phyloP scores from a whole-genome alignment of 1,140 invertebrate genomes.

The Drosophila nannoptera region DNA sequence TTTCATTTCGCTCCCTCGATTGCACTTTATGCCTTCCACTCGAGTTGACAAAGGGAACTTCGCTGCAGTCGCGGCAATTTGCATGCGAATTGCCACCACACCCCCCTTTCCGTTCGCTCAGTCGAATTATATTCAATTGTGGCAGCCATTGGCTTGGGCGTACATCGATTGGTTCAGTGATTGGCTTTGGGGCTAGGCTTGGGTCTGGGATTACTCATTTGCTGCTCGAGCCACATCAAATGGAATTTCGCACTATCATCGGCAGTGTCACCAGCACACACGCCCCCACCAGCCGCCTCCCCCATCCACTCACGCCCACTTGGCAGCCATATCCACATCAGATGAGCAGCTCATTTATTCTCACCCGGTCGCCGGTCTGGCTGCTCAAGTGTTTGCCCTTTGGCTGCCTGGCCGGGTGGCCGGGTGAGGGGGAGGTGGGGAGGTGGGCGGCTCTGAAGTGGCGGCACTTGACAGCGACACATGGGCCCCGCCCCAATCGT shows the following conservation, averaged over 20 bases:
- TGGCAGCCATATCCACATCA: background rate
- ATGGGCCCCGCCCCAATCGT: background rate
- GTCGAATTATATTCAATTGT: constrained; percentile 70
- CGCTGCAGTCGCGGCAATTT: constrained; percentile 44
- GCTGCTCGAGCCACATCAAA: constrained; percentile 36
- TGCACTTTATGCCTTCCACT: too few relatives aligned
- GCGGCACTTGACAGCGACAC: constrained; percentile 7
- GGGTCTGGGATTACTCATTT: constrained; percentile 47
- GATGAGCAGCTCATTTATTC: constrained; percentile 42
- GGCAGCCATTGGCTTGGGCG: constrained; percentile 38
- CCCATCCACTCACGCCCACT: constrained; percentile 41
- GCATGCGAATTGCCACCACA: constrained; percentile 53
- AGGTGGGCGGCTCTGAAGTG: constrained; percentile 1
- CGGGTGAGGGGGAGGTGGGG: too few relatives aligned
- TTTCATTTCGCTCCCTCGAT: too few relatives aligned
- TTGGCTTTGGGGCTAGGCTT: background rate
- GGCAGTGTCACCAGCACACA: constrained; percentile 19
- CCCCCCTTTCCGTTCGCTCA: constrained; percentile 41
- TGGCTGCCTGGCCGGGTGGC: background rate
- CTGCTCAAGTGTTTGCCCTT: constrained; percentile 42
- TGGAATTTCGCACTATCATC: constrained; percentile 49
- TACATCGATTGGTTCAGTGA: constrained; percentile 30
- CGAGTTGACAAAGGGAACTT: background rate
- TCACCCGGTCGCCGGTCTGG: constrained; percentile 14
- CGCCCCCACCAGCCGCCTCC: constrained; percentile 5